Conservation (phyloP, 2,888 invertebrate species). For the Diarsia dahlii region DNA sequence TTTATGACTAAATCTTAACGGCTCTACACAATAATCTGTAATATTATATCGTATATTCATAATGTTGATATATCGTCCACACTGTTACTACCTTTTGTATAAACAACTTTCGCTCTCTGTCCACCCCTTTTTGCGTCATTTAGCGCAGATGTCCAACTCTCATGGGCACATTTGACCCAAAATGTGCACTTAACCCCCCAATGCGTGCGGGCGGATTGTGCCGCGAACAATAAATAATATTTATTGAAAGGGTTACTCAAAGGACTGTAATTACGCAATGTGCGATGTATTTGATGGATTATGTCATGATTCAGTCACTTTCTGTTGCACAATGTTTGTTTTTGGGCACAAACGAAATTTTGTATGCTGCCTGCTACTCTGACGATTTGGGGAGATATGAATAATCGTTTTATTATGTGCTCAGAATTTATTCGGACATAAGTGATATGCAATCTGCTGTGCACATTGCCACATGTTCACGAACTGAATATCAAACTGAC, state of each 20-base stretch:
- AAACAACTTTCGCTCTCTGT: slow-evolving; percentile 70
- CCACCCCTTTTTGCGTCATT: slow-evolving; percentile 73
- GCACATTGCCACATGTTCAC: slow-evolving; percentile 41
- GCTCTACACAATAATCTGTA: slow-evolving; percentile 7
- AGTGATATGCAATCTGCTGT: slow-evolving; percentile 48
- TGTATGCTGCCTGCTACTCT: slow-evolving; percentile 49
- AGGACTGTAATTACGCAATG: slow-evolving; percentile 77
- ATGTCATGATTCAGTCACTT: slow-evolving; percentile 66
- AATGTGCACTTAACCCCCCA: slow-evolving; percentile 67
- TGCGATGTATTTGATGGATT: slow-evolving; percentile 72
- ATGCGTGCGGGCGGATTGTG: slow-evolving; percentile 73
- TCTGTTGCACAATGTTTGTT: slow-evolving; percentile 65
- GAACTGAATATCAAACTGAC: slow-evolving; percentile 36
- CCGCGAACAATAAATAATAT: slow-evolving; percentile 71
- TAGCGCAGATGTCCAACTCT: slow-evolving; percentile 77
- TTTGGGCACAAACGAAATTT: slow-evolving; percentile 60
- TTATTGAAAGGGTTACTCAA: slow-evolving; percentile 74
- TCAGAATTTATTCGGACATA: slow-evolving; percentile 50
- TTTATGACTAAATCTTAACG: slow-evolving; percentile 5
- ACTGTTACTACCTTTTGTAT: slow-evolving; percentile 45
- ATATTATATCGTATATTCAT: slow-evolving; percentile 26
- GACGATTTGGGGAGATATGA: slow-evolving; percentile 60
- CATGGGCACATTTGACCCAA: slow-evolving; percentile 71
- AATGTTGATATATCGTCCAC: slow-evolving; percentile 42
- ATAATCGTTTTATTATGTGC: slow-evolving; percentile 58